phyloP scores from a whole-genome alignment of 2,888 invertebrate species.

The Cacoxenus indagator region DNA sequence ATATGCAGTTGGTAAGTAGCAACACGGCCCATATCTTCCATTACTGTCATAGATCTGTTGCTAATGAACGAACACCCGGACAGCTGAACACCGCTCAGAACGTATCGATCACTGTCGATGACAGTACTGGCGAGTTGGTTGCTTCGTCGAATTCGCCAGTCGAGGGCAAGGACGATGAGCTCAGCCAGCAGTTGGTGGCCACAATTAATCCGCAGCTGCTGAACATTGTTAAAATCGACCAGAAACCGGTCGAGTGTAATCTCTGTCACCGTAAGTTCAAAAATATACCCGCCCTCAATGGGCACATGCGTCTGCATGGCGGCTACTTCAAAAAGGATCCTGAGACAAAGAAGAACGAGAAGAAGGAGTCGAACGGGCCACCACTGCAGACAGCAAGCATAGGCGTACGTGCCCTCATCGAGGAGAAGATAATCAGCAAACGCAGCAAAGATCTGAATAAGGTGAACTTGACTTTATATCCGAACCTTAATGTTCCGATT shows the following conservation, averaged over 20 bases:
- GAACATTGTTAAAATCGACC: constrained; percentile 74
- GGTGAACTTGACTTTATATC: constrained; percentile 47
- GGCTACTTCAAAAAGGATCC: constrained; percentile 97
- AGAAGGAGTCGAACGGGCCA: constrained; percentile 85
- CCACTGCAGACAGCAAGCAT: constrained; percentile 93
- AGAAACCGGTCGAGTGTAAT: constrained; percentile 94
- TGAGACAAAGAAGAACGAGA: constrained; percentile 87
- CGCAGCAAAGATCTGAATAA: constrained; percentile 73
- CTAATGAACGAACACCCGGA: neutral
- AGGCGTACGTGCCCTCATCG: constrained; percentile 89
- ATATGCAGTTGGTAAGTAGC: constrained; percentile 72
- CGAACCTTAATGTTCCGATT: neutral
- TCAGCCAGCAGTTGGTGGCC: constrained; percentile 57
- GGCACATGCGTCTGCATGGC: constrained; percentile 97
- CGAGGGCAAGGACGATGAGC: constrained; percentile 55
- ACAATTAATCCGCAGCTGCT: constrained; percentile 66
- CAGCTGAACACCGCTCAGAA: constrained; percentile 63
- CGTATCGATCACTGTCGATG: constrained; percentile 64
- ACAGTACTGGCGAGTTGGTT: constrained; percentile 49
- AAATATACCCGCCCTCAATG: constrained; percentile 97
- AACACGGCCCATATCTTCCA: neutral
- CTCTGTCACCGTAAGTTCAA: constrained; percentile 96
- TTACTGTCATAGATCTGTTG: neutral
- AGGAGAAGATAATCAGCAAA: constrained; percentile 93
- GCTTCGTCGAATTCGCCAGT: constrained; percentile 53